These are phyloP conservation scores for Sula dactylatra DNA, from an alignment of 2,113 vertebrate species.

Conservation along the genomic window DNA sequence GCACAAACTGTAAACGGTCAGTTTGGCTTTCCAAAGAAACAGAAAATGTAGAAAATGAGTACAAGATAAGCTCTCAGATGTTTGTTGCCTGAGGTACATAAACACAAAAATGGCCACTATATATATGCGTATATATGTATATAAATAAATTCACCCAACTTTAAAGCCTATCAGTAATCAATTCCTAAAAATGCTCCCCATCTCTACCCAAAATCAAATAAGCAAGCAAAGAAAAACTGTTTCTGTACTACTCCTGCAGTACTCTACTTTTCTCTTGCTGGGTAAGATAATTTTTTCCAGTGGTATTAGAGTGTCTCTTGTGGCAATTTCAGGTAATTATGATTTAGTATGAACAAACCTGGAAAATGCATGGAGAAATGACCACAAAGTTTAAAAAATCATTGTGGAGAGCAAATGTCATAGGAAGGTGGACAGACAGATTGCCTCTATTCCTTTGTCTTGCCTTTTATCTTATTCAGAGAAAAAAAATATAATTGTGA, in stretches of 20 bases:
- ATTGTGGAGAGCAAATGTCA: background rate
- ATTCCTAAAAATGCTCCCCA: background rate
- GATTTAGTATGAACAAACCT: background rate
- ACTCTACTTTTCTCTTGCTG: background rate
- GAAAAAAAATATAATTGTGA: background rate
- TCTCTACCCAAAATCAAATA: background rate
- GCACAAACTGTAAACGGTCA: background rate
- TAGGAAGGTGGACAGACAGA: background rate
- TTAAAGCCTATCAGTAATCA: background rate
- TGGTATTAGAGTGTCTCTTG: conserved; percentile 63
- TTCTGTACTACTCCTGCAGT: background rate
- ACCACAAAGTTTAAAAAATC: background rate
- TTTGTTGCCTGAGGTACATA: background rate
- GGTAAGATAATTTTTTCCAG: conserved; percentile 24
- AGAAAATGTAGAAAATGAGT: background rate
- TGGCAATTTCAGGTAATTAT: conserved; percentile 54
- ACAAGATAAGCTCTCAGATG: fast-evolving
- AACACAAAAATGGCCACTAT: background rate
- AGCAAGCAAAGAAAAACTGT: background rate
- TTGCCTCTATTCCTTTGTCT: background rate
- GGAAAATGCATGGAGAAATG: background rate
- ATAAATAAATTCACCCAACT: background rate
- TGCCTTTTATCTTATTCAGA: background rate
- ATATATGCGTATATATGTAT: background rate
- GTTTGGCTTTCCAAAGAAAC: background rate